phyloP scores from a whole-genome alignment of 2,888 invertebrate genomes.

The Dascillus cervinus region DNA sequence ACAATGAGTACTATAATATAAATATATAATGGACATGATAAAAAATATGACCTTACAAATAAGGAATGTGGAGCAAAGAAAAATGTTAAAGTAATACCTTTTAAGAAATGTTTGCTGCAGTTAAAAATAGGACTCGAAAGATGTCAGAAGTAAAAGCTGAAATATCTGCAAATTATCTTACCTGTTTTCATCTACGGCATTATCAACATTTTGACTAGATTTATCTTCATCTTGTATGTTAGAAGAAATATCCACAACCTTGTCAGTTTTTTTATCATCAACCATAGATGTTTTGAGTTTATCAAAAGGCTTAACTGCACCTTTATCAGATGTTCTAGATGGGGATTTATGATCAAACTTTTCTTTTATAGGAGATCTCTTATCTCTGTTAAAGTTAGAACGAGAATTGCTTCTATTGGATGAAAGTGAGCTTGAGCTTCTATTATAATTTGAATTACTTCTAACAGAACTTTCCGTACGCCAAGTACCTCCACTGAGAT shows the following conservation, averaged over 20 bases:
- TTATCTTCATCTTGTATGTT: slow-evolving; percentile 21
- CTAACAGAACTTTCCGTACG: slow-evolving; percentile 14
- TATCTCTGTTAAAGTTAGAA: slow-evolving; percentile 11
- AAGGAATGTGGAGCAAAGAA: too few species aligned
- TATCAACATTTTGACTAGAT: slow-evolving; percentile 10
- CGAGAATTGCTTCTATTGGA: slow-evolving; percentile 13
- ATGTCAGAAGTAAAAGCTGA: too few species aligned
- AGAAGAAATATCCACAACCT: slow-evolving; percentile 19
- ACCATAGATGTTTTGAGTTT: too few species aligned
- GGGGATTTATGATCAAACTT: slow-evolving; percentile 13
- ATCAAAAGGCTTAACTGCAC: slow-evolving; percentile 7
- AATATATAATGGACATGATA: too few species aligned
- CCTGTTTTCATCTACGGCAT: slow-evolving; percentile 12
- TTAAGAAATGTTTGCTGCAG: too few species aligned
- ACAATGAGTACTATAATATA: too few species aligned
- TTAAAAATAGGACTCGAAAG: too few species aligned
- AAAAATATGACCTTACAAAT: too few species aligned
- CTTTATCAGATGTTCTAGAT: slow-evolving; percentile 1
- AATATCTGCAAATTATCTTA: slow-evolving; percentile 6
- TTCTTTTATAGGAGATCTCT: slow-evolving; percentile 11
- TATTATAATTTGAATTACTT: slow-evolving; percentile 9
- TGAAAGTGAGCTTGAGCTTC: slow-evolving; percentile 7
- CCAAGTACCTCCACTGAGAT: slow-evolving; percentile 9
- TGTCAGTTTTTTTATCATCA: too few species aligned
- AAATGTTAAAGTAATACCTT: too few species aligned